A percentile compares a stretch with the other conserved stretches of the same genome.
These are phyloP conservation scores for Poecilia gillii DNA, from an alignment of 2,797 vertebrate genomes.

Conservation along the genomic window DNA sequence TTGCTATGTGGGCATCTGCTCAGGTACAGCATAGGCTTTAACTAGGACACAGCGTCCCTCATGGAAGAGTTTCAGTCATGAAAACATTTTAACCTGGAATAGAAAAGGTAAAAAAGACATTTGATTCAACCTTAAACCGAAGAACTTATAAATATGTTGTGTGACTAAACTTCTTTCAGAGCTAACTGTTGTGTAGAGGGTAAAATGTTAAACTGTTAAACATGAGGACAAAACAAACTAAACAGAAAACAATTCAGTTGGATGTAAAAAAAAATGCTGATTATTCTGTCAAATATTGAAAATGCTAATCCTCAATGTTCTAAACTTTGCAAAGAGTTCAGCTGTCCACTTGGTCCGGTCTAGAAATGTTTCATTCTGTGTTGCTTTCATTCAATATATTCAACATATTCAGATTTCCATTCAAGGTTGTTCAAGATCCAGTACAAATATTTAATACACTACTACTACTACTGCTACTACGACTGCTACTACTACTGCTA, in stretches of 20 bases:
- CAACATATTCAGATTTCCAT: no score
- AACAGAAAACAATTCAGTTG: not conserved
- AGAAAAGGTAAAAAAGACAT: not conserved
- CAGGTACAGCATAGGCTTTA: not conserved
- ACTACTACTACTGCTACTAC: no score
- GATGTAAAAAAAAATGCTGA: not conserved
- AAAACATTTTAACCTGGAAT: not conserved
- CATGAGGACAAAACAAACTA: not conserved
- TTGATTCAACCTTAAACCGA: not conserved
- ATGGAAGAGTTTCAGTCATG: not conserved
- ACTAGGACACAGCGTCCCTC: constrained; percentile 1
- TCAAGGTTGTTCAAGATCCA: no score
- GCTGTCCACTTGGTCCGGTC: not conserved
- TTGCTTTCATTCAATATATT: no score
- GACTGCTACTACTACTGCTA: no score
- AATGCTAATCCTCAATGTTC: not conserved
- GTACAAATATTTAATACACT: not conserved
- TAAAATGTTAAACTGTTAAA: not conserved
- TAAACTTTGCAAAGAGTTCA: not conserved
- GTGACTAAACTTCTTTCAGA: not conserved
- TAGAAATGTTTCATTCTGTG: no score
- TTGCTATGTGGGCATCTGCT: not conserved
- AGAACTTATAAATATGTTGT: not conserved
- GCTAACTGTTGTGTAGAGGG: not conserved
- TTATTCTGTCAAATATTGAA: not conserved